Evolutionary conservation across 1,140 invertebrate species (phyloP), one percentile per base, ranked within the genome.

Genomic region (Euschistus heros): DNA sequence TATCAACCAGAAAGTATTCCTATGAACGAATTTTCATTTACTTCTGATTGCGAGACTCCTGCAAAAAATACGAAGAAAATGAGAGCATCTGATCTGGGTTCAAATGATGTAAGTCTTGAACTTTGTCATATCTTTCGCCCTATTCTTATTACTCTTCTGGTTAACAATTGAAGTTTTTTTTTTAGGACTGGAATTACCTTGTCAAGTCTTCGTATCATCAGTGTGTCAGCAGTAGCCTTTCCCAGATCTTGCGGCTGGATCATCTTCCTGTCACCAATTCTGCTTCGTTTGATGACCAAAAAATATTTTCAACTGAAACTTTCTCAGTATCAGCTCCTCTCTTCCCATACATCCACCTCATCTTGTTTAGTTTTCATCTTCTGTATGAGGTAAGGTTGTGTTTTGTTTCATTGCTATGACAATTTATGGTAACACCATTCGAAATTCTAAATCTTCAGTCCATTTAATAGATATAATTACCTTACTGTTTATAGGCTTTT

Each of bases 311-410:
- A 24, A 14, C 20, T 10, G 54, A 57, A 57, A 24, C 24, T 24
- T 57, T 89, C 27, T 88, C 87, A 66, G 76, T 76, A 0, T 82
- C 82, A 67, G 81, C 88, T 2, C 73, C 84, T 18, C 76, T 95
- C 1, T 94, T 91, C 72, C 80, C 82, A 0, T 83, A 88, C 71
- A 81, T 91, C 13, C 80, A 88, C 17, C 75, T 86, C 30, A 80
- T 94, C 27, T 78, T 94, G 50, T 92, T 86, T 74, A 81, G 87
- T 0, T 77, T 97, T 42, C 94, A 97, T 78, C 77, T 96, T 14
- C 77, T 94, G 0, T 96, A 95, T 74, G 93, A 96, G 80, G 80
- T 80, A 69, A 68, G 66, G 46, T 52, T 44, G 33, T 37, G 67
- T 66, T 47, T 47, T 47, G 46, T 47, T 47, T 47, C 46, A 6